phyloP scores from a whole-genome alignment of 2,888 invertebrate species.

The Melanchra persicariae region DNA sequence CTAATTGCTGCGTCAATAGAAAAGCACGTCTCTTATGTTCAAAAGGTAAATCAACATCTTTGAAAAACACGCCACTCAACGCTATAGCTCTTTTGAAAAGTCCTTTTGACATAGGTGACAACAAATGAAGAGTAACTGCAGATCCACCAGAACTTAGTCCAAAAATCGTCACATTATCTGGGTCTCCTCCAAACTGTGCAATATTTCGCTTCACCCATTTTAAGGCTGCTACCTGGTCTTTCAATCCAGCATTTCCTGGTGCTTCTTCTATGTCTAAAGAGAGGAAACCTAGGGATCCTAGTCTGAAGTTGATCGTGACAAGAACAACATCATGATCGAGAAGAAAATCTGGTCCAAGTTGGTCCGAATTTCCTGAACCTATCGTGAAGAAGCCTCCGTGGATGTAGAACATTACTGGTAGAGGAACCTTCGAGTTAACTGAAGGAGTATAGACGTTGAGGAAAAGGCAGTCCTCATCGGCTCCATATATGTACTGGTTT shows the following conservation, averaged over 20 bases:
- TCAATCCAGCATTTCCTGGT: conserved; percentile 90
- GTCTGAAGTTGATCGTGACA: conserved; percentile 85
- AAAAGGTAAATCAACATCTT: conserved; percentile 66
- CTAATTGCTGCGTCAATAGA: conserved; percentile 66
- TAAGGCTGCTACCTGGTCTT: conserved; percentile 69
- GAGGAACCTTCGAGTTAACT: conserved; percentile 3
- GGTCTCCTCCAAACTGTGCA: conserved; percentile 63
- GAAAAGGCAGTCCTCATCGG: conserved; percentile 52
- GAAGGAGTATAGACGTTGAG: conserved; percentile 53
- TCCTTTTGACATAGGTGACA: conserved; percentile 72
- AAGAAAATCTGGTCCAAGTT: conserved; percentile 60
- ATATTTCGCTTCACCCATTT: conserved; percentile 66
- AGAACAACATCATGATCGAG: conserved; percentile 51
- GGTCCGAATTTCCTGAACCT: conserved; percentile 42
- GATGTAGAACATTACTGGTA: conserved; percentile 54
- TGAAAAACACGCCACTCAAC: conserved; percentile 68
- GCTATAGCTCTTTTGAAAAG: conserved; percentile 68
- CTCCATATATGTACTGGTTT: not conserved
- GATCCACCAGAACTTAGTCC: conserved; percentile 65
- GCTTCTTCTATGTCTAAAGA: conserved; percentile 85
- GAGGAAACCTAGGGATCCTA: conserved; percentile 87
- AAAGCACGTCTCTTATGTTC: conserved; percentile 68
- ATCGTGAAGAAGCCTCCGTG: conserved; percentile 26
- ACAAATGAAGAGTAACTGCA: conserved; percentile 50
- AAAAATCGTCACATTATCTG: conserved; percentile 66